Percentiles rank a stretch among this genome's conserved stretches.
Evolutionary conservation across 2,797 vertebrate genomes (phyloP).

Genomic region (Crocidura indochinensis): DNA sequence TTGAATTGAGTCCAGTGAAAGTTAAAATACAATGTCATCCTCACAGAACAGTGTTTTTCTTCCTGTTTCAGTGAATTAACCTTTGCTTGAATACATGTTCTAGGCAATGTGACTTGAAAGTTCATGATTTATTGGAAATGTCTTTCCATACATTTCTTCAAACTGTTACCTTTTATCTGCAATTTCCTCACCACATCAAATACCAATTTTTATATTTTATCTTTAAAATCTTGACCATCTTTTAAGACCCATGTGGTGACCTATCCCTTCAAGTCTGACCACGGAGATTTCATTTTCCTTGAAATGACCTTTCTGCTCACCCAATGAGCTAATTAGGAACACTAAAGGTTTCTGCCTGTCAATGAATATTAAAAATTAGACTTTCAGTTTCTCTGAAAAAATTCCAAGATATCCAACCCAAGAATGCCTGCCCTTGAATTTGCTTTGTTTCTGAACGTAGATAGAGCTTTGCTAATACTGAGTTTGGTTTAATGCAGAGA

Average conservation of each 20-base stretch:
- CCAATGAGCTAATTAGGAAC: background rate
- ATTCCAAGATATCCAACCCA: background rate
- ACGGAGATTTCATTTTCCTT: background rate
- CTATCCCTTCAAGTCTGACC: background rate
- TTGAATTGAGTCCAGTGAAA: background rate
- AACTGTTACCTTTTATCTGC: background rate
- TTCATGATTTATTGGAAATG: background rate
- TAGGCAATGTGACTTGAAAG: background rate
- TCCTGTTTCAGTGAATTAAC: background rate
- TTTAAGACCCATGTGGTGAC: background rate
- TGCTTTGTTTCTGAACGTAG: background rate
- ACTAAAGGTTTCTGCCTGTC: background rate
- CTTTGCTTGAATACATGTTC: background rate
- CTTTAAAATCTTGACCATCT: background rate
- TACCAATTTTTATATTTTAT: background rate
- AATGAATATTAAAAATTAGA: background rate
- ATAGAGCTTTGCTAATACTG: too few species aligned
- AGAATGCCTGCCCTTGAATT: background rate
- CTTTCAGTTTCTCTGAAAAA: background rate
- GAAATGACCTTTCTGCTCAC: background rate
- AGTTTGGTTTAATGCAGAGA: too few species aligned
- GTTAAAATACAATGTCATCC: too few species aligned
- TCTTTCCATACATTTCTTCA: background rate
- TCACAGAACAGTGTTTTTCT: background rate
- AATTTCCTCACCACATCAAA: background rate